These are phyloP conservation scores for Liodrosophila aerea DNA, from an alignment of 2,888 invertebrate species.

Conservation along the genomic window DNA sequence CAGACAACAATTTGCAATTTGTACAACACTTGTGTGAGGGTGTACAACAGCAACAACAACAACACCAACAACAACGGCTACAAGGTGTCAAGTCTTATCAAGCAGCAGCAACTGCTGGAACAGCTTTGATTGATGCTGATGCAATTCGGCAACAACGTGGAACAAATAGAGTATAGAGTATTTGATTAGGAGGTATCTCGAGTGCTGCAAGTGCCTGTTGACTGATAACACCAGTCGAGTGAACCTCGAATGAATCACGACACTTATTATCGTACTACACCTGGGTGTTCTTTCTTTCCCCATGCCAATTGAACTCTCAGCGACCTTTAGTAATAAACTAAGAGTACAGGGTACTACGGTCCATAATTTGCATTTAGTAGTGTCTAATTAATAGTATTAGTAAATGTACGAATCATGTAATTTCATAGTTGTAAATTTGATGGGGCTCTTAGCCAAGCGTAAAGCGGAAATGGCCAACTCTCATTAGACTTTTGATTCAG, in stretches of 20 bases:
- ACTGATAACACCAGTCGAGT: no score
- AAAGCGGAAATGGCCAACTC: slow-evolving; percentile 27
- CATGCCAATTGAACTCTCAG: background rate
- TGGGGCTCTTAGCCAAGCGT: slow-evolving; percentile 30
- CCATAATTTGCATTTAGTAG: background rate
- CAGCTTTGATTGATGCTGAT: slow-evolving; percentile 37
- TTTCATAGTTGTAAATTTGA: slow-evolving; percentile 27
- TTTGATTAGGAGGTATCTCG: slow-evolving; percentile 1
- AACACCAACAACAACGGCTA: slow-evolving; percentile 4
- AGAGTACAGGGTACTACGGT: background rate
- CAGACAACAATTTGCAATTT: slow-evolving; percentile 32
- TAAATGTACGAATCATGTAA: background rate
- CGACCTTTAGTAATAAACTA: slow-evolving; percentile 2
- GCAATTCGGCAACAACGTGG: slow-evolving; percentile 15
- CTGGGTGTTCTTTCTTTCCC: background rate
- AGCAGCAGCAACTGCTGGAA: slow-evolving; percentile 5
- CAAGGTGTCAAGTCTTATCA: slow-evolving; percentile 43
- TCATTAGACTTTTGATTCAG: slow-evolving; percentile 25
- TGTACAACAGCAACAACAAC: background rate
- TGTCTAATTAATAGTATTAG: background rate
- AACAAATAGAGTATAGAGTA: slow-evolving; percentile 1
- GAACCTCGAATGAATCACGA: no score
- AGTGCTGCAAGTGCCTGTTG: no score
- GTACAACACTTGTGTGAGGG: slow-evolving; percentile 11
- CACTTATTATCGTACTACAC: no score